These are phyloP conservation scores for Urophycis tenuis DNA, from an alignment of 2,797 vertebrate species.

Conservation along the genomic window DNA sequence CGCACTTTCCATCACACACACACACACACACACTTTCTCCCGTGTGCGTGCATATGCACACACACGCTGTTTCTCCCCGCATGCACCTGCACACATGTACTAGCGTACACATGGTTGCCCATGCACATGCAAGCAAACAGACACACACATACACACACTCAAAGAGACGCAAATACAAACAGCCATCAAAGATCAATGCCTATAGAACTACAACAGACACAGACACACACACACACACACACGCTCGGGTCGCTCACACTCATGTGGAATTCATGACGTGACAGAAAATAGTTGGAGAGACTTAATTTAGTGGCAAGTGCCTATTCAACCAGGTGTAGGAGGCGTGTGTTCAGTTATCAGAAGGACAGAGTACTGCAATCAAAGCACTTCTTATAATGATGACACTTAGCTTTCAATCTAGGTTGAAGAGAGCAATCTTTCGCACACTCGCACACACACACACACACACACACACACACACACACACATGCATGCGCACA, in stretches of 20 bases:
- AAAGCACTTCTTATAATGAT: not conserved
- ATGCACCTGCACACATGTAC: slow-evolving; percentile 6
- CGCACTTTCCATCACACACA: not conserved
- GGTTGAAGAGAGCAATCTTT: not conserved
- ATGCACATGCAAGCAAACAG: not conserved
- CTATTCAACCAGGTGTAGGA: not conserved
- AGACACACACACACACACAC: not conserved
- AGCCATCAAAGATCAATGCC: not conserved
- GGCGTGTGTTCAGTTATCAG: not conserved
- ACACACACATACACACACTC: not conserved
- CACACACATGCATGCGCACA: not conserved
- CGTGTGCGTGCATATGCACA: not conserved
- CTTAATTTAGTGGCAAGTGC: not conserved
- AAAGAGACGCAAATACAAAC: not conserved
- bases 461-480: not conserved
- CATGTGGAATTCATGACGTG: not conserved
- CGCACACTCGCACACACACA: not conserved
- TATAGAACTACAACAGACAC: not conserved
- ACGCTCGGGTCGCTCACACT: not conserved
- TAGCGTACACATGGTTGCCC: slow-evolving; percentile 8
- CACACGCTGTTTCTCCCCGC: not conserved
- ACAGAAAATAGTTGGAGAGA: not conserved
- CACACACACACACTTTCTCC: not conserved
- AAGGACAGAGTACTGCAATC: not conserved
- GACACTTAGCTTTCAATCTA: not conserved